Base-by-base conservation (phyloP, 1,140 invertebrate genomes). In the Euborellia annulipes region DNA sequence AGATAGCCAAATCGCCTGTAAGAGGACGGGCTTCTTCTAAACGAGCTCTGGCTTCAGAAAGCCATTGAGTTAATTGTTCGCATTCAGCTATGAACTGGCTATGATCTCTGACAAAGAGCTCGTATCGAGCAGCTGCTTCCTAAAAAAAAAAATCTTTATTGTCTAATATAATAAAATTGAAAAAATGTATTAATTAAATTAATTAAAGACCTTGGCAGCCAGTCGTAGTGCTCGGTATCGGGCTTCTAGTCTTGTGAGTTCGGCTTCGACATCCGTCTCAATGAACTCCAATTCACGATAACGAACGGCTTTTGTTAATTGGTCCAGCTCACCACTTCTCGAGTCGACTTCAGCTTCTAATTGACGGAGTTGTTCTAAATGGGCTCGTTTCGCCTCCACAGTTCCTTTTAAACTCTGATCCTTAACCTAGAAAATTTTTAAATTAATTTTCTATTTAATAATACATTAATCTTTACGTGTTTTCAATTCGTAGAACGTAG, bases 321-420 rank as follows among this genome's bases (percentile, higher is more conserved):
- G 68, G 38, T 74, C 75, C 53, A 94, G 80, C 22, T 85, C 77
- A 1, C 65, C 58, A 42, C 74, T 75, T 58, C 84, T 87, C 1
- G 72, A 63, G 1, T 65, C 51, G 39, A 96, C 79, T 54, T 87
- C 82, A 49, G 23, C 11, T 58, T 87, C 77, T 32, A 90, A 64
- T 22, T 66, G 65, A 52, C 79, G 78, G 0, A 95, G 65, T 58
- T 85, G 87, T 32, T 82, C 72, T 20, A 92, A 68, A 66, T 94
- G 84, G 11, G 65, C 63, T 47, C 77, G 64, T 62, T 96, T 96
- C 1, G 85, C 75, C 48, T 83, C 79, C 16, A 85, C 72, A 4
- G 78, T 85, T 56, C 77, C 88, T 59, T 87, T 90, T 3, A 95
- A 67, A 52, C 84, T 85, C 62, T 90, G 85, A 61, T 95, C 90